Evolutionary conservation across 1,140 invertebrate genomes (phyloP), one percentile per base, ranked within the genome.

Genomic region (Drosophila hydei): DNA sequence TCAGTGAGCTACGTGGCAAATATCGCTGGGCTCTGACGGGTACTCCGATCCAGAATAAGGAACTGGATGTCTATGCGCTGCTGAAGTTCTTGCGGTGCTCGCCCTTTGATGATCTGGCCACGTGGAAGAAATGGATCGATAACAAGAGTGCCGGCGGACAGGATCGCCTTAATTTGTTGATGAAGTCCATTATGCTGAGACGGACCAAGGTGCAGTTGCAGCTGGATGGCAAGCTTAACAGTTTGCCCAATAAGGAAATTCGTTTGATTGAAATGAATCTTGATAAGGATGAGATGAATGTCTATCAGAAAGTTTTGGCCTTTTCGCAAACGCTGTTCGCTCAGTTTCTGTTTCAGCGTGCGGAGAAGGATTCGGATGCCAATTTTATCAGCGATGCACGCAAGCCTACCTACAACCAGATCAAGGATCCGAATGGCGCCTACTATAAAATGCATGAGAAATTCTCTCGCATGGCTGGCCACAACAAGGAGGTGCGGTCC

Each of bases 11-110:
- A 3, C 72, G 77, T 0, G 94, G 93, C 0, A 92, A 90, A 45
- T 93, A 94, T 25, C 94, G 97, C 42, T 99, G 97, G 97, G 95
- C 94, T 0, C 92, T 99, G 0, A 98, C 98, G 6, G 98, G 98
- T 9, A 99, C 98, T 0, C 98, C 98, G 0, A 95, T 99, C 54
- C 98, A 99, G 75, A 99, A 99, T 90, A 96, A 97, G 90, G 95
- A 98, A 84, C 90, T 96, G 38, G 97, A 99, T 92, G 93, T 99
- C 16, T 99, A 95, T 92, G 95, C 97, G 0, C 92, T 99, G 16
- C 90, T 99, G 0, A 97, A 97, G 89, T 98, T 97, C 92, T 88
- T 98, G 0, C 92, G 94, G 14, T 97, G 95, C 90, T 93, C 95
- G n/a, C 97, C 97, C 1, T 98, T 98, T 90, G 95, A 98, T 92